Conservation (phyloP, 2,888 invertebrate species). For the Cyclophora punctaria region DNA sequence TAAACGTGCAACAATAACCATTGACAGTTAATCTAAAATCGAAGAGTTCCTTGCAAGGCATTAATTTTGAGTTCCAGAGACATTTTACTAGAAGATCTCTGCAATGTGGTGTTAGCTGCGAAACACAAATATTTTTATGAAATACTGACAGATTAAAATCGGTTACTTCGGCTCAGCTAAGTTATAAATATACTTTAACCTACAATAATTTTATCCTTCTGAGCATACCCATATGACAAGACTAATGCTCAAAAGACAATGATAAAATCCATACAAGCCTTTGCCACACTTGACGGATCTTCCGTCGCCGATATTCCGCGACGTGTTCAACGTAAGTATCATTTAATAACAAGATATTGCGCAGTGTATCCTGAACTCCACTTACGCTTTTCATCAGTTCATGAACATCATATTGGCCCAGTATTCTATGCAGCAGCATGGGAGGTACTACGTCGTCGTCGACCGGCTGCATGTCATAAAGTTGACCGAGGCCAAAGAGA, state of each 20-base stretch:
- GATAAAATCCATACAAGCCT: too few species aligned
- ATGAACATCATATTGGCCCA: constrained; percentile 60
- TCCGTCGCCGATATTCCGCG: too few species aligned
- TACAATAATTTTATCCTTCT: too few species aligned
- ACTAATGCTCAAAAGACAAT: too few species aligned
- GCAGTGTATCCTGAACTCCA: too few species aligned
- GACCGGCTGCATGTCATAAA: constrained; percentile 47
- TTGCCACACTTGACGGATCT: too few species aligned
- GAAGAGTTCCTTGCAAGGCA: constrained; percentile 65
- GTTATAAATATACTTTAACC: too few species aligned
- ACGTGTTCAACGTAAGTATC: too few species aligned
- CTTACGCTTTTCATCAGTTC: constrained; percentile 52
- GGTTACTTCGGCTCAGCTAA: too few species aligned
- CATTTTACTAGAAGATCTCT: constrained; percentile 64
- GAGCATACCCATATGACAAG: too few species aligned
- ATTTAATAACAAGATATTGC: too few species aligned
- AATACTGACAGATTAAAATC: too few species aligned
- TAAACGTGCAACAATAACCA: constrained; percentile 77
- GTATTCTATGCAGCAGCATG: constrained; percentile 43
- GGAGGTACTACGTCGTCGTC: constrained; percentile 33
- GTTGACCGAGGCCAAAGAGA: constrained; percentile 49
- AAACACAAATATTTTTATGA: neutral
- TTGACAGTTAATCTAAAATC: constrained; percentile 73
- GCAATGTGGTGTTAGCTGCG: constrained; percentile 66
- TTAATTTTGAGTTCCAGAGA: constrained; percentile 60